A percentile compares a stretch with the other conserved stretches of the same genome.
Evolutionary conservation across 2,888 invertebrate genomes (phyloP).

Genomic region (Prosopocoilus inquinatus): DNA sequence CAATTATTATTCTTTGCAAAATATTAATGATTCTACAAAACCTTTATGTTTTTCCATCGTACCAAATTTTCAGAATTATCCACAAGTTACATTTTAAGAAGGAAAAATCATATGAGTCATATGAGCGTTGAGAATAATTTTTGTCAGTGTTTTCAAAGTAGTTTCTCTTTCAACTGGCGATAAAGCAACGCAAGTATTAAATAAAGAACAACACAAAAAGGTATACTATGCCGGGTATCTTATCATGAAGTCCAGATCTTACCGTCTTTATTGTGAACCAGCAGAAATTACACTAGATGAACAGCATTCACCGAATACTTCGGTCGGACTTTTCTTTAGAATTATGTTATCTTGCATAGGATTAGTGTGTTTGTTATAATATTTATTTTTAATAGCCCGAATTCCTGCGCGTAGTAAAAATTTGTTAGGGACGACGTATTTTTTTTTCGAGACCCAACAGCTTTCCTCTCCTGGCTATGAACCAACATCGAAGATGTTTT

Average conservation of each 20-base stretch:
- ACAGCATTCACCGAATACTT: constrained; percentile 29
- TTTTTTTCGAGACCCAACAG: constrained; percentile 7
- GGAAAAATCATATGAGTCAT: too few relatives aligned
- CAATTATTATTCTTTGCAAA: too few relatives aligned
- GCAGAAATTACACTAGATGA: constrained; percentile 21
- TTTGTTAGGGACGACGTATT: constrained; percentile 26
- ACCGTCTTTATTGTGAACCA: constrained; percentile 19
- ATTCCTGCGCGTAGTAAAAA: constrained; percentile 30
- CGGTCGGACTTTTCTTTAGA: constrained; percentile 24
- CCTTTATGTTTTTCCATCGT: too few relatives aligned
- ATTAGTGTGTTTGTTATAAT: constrained; percentile 20
- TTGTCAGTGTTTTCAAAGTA: too few relatives aligned
- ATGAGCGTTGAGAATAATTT: too few relatives aligned
- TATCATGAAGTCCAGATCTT: constrained; percentile 19
- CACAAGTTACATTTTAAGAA: too few relatives aligned
- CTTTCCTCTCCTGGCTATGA: constrained; percentile 10
- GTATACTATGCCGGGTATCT: not conserved
- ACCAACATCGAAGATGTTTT: not conserved
- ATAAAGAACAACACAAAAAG: too few relatives aligned
- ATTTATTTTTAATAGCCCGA: constrained; percentile 25
- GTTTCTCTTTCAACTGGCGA: too few relatives aligned
- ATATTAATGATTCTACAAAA: too few relatives aligned
- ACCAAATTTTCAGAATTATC: too few relatives aligned
- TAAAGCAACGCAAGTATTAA: too few relatives aligned
- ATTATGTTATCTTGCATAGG: constrained; percentile 31